Evolutionary conservation across 2,113 vertebrate species (phyloP).

Genomic region (Felis chaus): DNA sequence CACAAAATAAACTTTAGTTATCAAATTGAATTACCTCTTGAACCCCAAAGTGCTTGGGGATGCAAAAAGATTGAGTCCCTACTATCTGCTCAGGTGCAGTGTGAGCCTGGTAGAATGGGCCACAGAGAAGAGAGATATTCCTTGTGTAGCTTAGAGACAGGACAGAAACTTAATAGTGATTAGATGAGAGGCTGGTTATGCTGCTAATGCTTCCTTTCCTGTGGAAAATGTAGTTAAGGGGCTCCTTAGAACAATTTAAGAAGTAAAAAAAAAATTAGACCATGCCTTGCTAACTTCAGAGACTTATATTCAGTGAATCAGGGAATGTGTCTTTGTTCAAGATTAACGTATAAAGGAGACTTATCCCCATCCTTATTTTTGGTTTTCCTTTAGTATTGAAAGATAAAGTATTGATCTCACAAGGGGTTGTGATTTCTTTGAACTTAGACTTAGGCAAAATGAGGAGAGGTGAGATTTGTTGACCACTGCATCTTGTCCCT

Average conservation of each 20-base stretch:
- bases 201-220: background rate
- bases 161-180: background rate
- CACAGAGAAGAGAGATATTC: background rate
- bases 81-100: background rate
- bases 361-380: background rate
- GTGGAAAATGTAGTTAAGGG: background rate
- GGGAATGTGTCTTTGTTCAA: background rate
- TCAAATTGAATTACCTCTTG: background rate
- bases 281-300: background rate
- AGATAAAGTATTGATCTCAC: background rate
- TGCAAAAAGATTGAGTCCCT: background rate
- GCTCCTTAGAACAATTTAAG: background rate
- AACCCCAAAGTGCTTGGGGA: background rate
- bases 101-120: background rate
- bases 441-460: background rate
- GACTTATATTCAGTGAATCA: background rate
- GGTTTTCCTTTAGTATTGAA: background rate
- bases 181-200: background rate
- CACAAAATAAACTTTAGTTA: slow-evolving; percentile 8
- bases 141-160: background rate
- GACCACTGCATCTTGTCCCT: background rate
- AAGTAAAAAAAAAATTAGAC: background rate
- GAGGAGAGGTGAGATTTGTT: background rate
- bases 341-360: background rate
- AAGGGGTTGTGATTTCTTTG: background rate